Conservation (phyloP, 2,113 vertebrate species). For the Syngnathus typhle region DNA sequence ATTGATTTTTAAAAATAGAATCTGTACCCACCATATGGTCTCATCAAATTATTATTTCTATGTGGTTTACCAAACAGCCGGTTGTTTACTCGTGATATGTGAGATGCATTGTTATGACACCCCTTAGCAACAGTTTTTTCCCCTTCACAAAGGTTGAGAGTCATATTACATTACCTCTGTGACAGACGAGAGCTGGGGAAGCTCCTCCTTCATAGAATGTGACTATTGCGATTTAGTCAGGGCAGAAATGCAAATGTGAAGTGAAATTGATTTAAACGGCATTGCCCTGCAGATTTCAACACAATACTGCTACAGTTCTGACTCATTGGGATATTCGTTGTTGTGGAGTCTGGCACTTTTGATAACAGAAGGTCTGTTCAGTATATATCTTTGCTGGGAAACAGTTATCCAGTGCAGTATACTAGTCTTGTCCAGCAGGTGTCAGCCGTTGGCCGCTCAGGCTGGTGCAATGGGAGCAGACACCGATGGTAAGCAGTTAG, state of each 20-base stretch:
- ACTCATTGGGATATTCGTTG: too few relatives aligned
- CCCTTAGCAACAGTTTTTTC: constrained; percentile 11
- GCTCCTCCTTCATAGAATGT: not conserved
- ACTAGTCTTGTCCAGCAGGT: constrained; percentile 27
- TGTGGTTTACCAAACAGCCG: not conserved
- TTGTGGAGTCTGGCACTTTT: too few relatives aligned
- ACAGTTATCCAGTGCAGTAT: not conserved
- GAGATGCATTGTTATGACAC: constrained; percentile 4
- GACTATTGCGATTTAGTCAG: too few relatives aligned
- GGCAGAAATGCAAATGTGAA: too few relatives aligned
- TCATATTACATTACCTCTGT: constrained; percentile 15
- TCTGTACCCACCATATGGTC: not conserved
- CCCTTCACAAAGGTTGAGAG: not conserved
- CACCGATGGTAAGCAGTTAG: constrained; percentile 22
- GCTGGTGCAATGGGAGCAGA: not conserved
- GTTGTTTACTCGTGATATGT: not conserved
- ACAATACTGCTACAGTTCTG: too few relatives aligned
- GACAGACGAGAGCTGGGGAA: not conserved
- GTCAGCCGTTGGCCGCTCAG: not conserved
- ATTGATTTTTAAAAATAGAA: too few relatives aligned
- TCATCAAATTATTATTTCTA: constrained; percentile 1
- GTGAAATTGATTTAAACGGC: too few relatives aligned
- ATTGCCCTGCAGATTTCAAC: too few relatives aligned
- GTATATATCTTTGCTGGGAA: not conserved
- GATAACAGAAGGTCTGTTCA: not conserved